Evolutionary conservation across 2,888 invertebrate species (phyloP).

Genomic region (Spicauda simplicius): DNA sequence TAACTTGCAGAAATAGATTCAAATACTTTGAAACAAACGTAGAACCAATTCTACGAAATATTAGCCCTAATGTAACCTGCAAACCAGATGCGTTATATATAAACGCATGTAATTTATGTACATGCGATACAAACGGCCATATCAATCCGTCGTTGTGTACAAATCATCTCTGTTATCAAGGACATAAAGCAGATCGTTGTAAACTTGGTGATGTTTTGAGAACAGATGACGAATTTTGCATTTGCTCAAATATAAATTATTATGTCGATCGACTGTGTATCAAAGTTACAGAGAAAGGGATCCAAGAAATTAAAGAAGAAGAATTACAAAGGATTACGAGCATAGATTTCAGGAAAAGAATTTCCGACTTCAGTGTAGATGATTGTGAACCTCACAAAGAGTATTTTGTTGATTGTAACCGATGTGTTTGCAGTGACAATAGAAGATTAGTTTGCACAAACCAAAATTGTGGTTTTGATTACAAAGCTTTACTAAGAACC

Average conservation of each 20-base stretch:
- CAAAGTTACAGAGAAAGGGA: constrained; percentile 40
- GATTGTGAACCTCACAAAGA: constrained; percentile 37
- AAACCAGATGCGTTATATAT: constrained; percentile 50
- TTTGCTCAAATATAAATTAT: constrained; percentile 57
- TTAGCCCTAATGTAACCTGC: constrained; percentile 53
- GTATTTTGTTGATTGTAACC: constrained; percentile 55
- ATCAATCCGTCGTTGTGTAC: constrained; percentile 53
- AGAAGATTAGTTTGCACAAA: constrained; percentile 47
- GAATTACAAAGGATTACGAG: constrained; percentile 46
- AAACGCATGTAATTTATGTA: constrained; percentile 62
- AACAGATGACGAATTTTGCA: constrained; percentile 52
- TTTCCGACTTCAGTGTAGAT: constrained; percentile 38
- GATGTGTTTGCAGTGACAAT: constrained; percentile 51
- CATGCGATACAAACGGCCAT: constrained; percentile 48
- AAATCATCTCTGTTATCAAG: constrained; percentile 50
- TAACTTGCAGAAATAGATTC: constrained; percentile 52
- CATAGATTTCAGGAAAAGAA: constrained; percentile 40
- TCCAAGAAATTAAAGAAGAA: constrained; percentile 47
- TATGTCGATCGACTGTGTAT: constrained; percentile 60
- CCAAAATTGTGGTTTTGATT: constrained; percentile 41
- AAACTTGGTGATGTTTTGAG: constrained; percentile 55
- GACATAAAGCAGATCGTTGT: constrained; percentile 54
- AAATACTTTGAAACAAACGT: constrained; percentile 43
- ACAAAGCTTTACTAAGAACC: background rate
- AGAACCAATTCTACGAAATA: constrained; percentile 21